Evolutionary conservation across 2,113 vertebrate genomes (phyloP).

Genomic region (Ictalurus punctatus): DNA sequence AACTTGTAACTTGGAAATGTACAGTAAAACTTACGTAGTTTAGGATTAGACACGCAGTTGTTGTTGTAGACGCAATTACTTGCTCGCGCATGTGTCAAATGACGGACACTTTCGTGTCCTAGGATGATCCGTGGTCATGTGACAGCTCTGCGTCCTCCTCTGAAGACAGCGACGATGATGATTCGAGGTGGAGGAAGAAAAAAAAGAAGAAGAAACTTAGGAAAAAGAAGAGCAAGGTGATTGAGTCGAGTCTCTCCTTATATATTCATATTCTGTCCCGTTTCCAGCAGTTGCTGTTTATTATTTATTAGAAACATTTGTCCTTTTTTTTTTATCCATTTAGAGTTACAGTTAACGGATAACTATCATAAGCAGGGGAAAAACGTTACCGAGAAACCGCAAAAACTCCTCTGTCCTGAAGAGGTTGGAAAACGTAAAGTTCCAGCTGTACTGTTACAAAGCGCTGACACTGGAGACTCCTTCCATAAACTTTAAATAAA

Average conservation of each 20-base stretch:
- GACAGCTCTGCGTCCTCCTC: constrained; percentile 45
- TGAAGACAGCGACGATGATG: neutral
- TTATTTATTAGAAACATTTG: neutral
- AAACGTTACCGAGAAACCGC: too few species aligned
- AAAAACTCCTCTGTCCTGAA: neutral
- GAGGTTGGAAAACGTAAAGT: neutral
- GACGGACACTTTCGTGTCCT: neutral
- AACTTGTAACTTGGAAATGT: too few species aligned
- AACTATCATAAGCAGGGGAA: too few species aligned
- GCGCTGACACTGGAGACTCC: neutral
- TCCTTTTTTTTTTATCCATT: neutral
- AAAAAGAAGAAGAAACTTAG: constrained; percentile 30
- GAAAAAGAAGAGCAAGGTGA: constrained; percentile 39
- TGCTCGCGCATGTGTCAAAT: neutral
- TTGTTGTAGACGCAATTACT: too few species aligned
- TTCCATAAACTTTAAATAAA: neutral
- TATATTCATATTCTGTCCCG: neutral
- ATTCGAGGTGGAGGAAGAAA: constrained; percentile 25
- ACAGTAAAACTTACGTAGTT: neutral
- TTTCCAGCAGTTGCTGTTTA: neutral
- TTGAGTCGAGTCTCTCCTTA: neutral
- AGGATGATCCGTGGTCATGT: constrained; percentile 27
- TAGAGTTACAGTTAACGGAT: neutral
- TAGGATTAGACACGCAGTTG: neutral
- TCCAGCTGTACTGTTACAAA: neutral